These are phyloP conservation scores for Clitarchus hookeri DNA, from an alignment of 2,888 invertebrate genomes.

Conservation along the genomic window DNA sequence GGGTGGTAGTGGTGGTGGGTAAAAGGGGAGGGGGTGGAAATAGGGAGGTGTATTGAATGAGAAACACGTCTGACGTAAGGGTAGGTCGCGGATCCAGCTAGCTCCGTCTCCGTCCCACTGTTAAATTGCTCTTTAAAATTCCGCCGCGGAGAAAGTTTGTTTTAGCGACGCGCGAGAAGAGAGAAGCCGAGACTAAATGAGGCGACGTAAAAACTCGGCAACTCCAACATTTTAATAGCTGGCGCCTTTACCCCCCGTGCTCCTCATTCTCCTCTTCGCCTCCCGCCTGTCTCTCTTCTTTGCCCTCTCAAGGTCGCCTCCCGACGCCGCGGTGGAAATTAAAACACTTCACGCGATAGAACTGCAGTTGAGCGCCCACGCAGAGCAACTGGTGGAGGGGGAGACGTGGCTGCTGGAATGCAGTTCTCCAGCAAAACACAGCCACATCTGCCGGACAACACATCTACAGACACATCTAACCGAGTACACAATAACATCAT, in stretches of 20 bases:
- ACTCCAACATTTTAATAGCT: conserved; percentile 34
- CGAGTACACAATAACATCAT: no score
- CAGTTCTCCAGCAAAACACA: no score
- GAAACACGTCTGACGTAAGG: conserved; percentile 25
- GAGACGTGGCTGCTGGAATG: no score
- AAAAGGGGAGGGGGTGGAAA: neutral
- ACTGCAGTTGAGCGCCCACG: neutral
- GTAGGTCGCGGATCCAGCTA: conserved; percentile 22
- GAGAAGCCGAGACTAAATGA: conserved; percentile 36
- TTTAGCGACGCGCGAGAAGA: conserved; percentile 37
- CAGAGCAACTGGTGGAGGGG: no score
- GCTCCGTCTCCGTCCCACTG: conserved; percentile 33
- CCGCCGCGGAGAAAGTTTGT: conserved; percentile 42
- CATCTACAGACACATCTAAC: no score
- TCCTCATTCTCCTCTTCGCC: neutral
- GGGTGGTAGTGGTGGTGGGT: neutral
- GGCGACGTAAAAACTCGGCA: conserved; percentile 38
- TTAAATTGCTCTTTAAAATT: conserved; percentile 43
- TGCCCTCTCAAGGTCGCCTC: neutral
- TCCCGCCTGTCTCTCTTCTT: conserved; percentile 22
- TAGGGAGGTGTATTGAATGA: conserved; percentile 25
- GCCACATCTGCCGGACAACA: no score
- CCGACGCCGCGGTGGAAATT: neutral
- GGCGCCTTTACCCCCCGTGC: neutral
- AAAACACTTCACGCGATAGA: neutral